Conservation (phyloP, 2,888 invertebrate species). For the Stenchaetothrips biformis region DNA sequence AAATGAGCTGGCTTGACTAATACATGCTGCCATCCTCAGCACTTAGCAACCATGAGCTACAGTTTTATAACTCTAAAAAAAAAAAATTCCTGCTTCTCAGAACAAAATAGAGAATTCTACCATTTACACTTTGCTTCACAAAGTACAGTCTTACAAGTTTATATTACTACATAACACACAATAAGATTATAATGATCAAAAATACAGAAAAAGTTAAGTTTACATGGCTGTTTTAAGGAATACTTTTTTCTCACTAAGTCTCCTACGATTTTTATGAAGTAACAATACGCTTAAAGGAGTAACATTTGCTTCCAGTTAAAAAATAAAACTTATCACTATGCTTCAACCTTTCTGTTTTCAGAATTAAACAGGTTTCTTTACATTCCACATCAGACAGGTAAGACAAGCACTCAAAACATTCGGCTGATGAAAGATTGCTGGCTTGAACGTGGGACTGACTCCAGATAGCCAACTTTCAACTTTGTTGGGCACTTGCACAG, state of each 20-base stretch:
- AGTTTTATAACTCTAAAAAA: not conserved
- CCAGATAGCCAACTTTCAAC: too few species aligned
- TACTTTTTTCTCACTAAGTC: too few species aligned
- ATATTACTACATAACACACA: not conserved
- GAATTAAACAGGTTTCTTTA: not conserved
- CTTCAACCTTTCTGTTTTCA: not conserved
- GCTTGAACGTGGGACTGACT: too few species aligned
- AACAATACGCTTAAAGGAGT: too few species aligned
- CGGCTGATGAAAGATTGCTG: too few species aligned
- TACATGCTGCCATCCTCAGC: too few species aligned
- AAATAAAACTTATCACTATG: not conserved
- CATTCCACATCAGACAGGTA: not conserved
- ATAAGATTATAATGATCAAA: not conserved
- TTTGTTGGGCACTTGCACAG: too few species aligned
- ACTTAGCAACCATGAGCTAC: not conserved
- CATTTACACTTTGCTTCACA: not conserved
- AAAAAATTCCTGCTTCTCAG: not conserved
- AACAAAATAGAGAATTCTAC: not conserved
- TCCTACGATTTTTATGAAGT: too few species aligned
- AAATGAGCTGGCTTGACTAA: too few species aligned
- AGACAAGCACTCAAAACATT: not conserved
- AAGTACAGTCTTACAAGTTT: conserved; percentile 7
- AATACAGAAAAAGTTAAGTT: not conserved
- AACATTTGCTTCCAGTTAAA: too few species aligned
- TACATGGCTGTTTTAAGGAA: not conserved